These are phyloP conservation scores for Amia ocellicauda DNA, from an alignment of 2,113 vertebrate genomes.

Conservation along the genomic window DNA sequence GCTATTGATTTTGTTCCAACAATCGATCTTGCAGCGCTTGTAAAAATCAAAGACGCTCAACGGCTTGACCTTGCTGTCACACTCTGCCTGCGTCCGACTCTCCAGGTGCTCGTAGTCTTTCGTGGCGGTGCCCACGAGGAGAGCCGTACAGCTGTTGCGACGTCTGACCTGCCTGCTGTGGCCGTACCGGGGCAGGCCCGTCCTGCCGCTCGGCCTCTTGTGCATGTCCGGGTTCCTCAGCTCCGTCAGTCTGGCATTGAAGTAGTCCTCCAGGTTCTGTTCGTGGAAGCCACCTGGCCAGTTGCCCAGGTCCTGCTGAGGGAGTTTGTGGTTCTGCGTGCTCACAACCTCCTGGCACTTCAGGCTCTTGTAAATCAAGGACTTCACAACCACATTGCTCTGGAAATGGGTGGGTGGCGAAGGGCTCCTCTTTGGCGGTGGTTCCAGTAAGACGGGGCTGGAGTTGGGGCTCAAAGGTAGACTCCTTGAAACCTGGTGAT, in stretches of 20 bases:
- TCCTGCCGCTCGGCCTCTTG: not conserved
- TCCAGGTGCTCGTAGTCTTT: accelerated
- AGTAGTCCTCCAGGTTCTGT: conserved; percentile 41
- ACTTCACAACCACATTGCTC: not conserved
- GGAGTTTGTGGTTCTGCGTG: not conserved
- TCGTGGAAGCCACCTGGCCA: conserved; percentile 21
- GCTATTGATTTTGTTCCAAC: conserved; percentile 20
- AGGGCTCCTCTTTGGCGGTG: conserved; percentile 19
- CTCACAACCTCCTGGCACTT: not conserved
- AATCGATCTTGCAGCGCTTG: not conserved
- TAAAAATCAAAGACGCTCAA: not conserved
- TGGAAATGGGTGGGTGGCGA: not conserved
- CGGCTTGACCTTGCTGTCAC: accelerated
- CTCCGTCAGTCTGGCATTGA: conserved; percentile 31
- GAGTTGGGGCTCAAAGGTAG: conserved; percentile 8
- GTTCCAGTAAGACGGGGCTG: conserved; percentile 16
- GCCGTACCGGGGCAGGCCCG: not conserved
- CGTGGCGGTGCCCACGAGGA: accelerated
- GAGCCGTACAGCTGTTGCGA: conserved; percentile 21
- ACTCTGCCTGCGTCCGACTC: accelerated
- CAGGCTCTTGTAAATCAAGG: not conserved
- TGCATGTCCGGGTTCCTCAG: conserved; percentile 26
- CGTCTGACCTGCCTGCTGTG: not conserved
- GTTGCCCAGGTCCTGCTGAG: not conserved
- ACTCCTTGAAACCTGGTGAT: conserved; percentile 31